Percentiles rank a stretch among this genome's conserved stretches.
phyloP scores from a whole-genome alignment of 2,888 invertebrate genomes.

The Xiphydria camelus region DNA sequence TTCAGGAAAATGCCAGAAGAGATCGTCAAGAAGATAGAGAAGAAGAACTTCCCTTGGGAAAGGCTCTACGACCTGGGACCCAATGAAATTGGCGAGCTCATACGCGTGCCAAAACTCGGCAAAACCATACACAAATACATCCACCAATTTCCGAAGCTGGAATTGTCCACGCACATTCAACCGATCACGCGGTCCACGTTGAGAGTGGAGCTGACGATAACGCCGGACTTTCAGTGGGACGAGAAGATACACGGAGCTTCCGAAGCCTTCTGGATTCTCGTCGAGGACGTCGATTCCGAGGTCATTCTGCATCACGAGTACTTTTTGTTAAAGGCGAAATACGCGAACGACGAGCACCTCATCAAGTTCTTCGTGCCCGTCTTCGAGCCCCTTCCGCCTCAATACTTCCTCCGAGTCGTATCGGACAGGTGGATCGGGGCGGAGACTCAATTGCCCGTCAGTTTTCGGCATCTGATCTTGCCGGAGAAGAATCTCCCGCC shows the following conservation, averaged over 20 bases:
- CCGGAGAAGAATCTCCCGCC: conserved; percentile 99
- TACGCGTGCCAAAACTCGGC: conserved; percentile 88
- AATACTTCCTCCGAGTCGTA: conserved; percentile 91
- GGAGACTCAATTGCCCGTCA: conserved; percentile 94
- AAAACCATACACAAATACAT: conserved; percentile 95
- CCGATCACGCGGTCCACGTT: conserved; percentile 94
- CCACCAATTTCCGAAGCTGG: conserved; percentile 96
- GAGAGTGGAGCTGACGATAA: conserved; percentile 93
- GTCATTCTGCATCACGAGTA: conserved; percentile 88
- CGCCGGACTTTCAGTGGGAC: conserved; percentile 99
- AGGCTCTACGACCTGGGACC: conserved; percentile 94
- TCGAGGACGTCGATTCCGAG: conserved; percentile 86
- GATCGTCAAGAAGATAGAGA: conserved; percentile 95
- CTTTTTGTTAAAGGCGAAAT: conserved; percentile 93
- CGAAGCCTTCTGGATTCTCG: conserved; percentile 87
- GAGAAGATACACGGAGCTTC: conserved; percentile 85
- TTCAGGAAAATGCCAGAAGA: conserved; percentile 98
- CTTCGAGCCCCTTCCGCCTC: conserved; percentile 97
- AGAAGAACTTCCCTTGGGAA: conserved; percentile 95
- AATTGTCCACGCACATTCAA: conserved; percentile 95
- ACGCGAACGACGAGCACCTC: conserved; percentile 90
- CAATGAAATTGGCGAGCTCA: conserved; percentile 94
- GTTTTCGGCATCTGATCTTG: conserved; percentile 93
- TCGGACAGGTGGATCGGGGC: conserved; percentile 93
- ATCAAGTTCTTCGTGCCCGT: conserved; percentile 98